Evolutionary conservation across 53 echinoderm and acorn worm species (phyloP).

Genomic region (Temnopleurus reevesii): DNA sequence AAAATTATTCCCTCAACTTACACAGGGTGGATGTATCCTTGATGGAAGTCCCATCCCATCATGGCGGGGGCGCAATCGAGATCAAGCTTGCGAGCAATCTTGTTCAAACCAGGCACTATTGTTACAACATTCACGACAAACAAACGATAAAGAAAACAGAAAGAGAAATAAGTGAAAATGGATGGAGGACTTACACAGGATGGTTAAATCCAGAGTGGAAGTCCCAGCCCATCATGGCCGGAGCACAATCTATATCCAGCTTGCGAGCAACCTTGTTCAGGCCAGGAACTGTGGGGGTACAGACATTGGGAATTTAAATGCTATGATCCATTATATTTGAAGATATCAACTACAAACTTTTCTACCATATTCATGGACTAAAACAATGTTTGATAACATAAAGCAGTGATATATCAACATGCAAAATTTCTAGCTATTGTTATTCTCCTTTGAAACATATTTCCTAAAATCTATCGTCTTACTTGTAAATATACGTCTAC

Average conservation of each 20-base stretch:
- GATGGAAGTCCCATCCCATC: slow-evolving; percentile 97
- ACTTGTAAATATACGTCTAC: too few species aligned
- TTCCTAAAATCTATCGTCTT: too few species aligned
- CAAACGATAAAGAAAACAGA: background rate
- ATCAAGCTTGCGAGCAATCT: slow-evolving; percentile 80
- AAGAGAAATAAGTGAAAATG: background rate
- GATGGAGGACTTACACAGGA: slow-evolving; percentile 81
- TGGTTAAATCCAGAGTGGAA: slow-evolving; percentile 78
- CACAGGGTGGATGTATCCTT: slow-evolving; percentile 85
- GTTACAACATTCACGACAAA: too few species aligned
- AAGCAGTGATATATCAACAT: too few species aligned
- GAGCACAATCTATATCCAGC: slow-evolving; percentile 90
- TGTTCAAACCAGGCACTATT: slow-evolving; percentile 89
- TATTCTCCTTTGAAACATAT: too few species aligned
- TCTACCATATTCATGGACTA: too few species aligned
- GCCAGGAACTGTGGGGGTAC: slow-evolving; percentile 88
- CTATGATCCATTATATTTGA: too few species aligned
- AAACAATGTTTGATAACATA: too few species aligned
- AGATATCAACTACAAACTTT: too few species aligned
- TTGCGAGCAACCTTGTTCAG: slow-evolving; percentile 87
- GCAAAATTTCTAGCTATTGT: too few species aligned
- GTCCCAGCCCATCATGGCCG: slow-evolving; percentile 98
- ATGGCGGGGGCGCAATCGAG: slow-evolving; percentile 94
- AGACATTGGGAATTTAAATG: too few species aligned
- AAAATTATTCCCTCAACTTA: too few species aligned